A percentile compares a stretch with the other conserved stretches of the same genome.
Evolutionary conservation across 2,113 vertebrate genomes (phyloP).

Genomic region (Varanus salvator): DNA sequence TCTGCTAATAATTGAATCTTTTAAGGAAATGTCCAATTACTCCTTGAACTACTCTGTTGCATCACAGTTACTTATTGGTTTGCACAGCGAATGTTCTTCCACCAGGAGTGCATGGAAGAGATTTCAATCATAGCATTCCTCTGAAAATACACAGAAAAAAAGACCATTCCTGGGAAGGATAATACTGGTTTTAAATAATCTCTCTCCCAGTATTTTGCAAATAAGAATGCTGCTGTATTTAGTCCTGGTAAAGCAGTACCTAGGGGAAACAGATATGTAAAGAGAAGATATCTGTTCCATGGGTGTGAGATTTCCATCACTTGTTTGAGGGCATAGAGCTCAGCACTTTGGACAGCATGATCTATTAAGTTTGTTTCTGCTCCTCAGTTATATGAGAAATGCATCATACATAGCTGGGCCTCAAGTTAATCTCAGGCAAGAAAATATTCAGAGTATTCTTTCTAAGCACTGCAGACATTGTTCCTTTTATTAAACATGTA

Average conservation of each 20-base stretch:
- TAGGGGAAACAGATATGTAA: neutral
- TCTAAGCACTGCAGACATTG: neutral
- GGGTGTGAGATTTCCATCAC: neutral
- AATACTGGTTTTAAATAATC: neutral
- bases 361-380: neutral
- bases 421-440: neutral
- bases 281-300: neutral
- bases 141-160: neutral
- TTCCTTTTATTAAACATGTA: constrained; percentile 1
- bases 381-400: neutral
- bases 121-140: neutral
- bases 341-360: neutral
- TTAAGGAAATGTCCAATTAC: neutral
- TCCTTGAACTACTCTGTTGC: neutral
- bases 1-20: constrained; percentile 17
- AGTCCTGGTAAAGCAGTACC: neutral
- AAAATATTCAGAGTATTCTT: neutral
- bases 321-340: no score
- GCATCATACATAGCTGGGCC: neutral
- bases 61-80: neutral
- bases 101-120: neutral
- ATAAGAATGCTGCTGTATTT: neutral
- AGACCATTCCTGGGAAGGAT: neutral
- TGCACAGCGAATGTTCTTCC: neutral
- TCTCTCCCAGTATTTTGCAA: neutral